phyloP scores from a whole-genome alignment of 2,113 vertebrate genomes.

The Oreochromis aureus region DNA sequence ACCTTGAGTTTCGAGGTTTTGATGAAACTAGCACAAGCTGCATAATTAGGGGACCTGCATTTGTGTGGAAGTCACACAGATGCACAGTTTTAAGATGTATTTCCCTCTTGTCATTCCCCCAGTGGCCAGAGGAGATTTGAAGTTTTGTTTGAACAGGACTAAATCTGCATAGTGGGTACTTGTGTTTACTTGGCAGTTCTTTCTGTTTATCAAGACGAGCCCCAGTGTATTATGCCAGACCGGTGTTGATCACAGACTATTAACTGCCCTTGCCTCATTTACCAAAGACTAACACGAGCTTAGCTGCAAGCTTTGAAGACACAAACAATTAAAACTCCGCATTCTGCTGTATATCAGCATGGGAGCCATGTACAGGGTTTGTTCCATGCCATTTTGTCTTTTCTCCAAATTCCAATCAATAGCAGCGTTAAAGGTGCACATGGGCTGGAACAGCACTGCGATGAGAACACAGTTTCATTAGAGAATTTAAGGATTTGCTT shows the following conservation, averaged over 20 bases:
- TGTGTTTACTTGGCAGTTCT: slow-evolving; percentile 34
- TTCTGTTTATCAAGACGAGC: slow-evolving; percentile 34
- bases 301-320: slow-evolving; percentile 27
- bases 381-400: slow-evolving; percentile 9
- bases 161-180: neutral
- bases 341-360: neutral
- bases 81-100: neutral
- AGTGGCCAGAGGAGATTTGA: slow-evolving; percentile 7
- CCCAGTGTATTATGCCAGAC: slow-evolving; percentile 13
- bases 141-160: slow-evolving; percentile 19
- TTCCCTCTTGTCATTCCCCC: neutral
- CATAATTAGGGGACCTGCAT: neutral
- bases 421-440: slow-evolving; percentile 14
- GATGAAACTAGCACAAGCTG: neutral
- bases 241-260: slow-evolving; percentile 41
- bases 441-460: neutral
- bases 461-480: neutral
- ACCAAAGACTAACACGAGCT: slow-evolving; percentile 54
- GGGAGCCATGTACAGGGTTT: neutral
- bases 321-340: slow-evolving; percentile 39
- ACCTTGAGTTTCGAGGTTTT: neutral
- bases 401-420: slow-evolving; percentile 13
- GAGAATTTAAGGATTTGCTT: neutral
- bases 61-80: neutral
- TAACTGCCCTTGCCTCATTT: slow-evolving; percentile 47